A percentile compares a stretch with the other conserved stretches of the same genome.
Evolutionary conservation across 2,797 vertebrate species (phyloP).

Genomic region (Uromys caudimaculatus): DNA sequence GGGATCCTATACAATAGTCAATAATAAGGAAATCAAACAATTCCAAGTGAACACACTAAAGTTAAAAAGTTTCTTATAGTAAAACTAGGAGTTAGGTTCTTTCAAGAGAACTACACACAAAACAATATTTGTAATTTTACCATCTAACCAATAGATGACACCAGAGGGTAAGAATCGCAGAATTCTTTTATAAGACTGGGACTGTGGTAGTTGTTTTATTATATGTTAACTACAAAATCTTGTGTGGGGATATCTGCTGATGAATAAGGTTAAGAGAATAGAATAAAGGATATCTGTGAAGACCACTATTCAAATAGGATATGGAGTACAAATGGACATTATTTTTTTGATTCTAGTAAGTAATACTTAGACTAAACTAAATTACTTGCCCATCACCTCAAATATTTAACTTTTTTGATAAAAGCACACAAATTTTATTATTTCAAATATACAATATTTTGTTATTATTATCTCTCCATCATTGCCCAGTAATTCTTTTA

Average conservation of each 20-base stretch:
- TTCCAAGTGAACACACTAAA: fast-evolving
- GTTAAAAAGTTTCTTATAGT: not conserved
- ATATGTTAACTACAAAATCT: slow-evolving; percentile 70
- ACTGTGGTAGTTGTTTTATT: slow-evolving; percentile 65
- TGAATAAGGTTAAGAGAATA: slow-evolving; percentile 61
- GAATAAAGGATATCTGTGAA: slow-evolving; percentile 54
- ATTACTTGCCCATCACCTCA: not conserved
- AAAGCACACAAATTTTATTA: not conserved
- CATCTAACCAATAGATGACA: slow-evolving; percentile 83
- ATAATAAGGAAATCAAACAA: fast-evolving
- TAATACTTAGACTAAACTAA: not conserved
- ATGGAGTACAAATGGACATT: not conserved
- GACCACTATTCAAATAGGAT: slow-evolving; percentile 48
- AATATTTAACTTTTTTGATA: not conserved
- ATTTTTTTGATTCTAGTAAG: not conserved
- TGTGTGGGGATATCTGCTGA: slow-evolving; percentile 62
- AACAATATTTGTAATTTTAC: slow-evolving; percentile 53
- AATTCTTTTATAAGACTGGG: not conserved
- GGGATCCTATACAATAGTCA: not conserved
- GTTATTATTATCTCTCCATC: not conserved
- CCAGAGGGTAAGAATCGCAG: slow-evolving; percentile 75
- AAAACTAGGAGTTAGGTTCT: not conserved
- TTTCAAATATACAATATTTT: not conserved
- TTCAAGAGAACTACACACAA: not conserved
- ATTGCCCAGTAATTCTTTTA: not conserved